Evolutionary conservation across 2,113 vertebrate species (phyloP).

Genomic region (Rhadina sibilatrix): DNA sequence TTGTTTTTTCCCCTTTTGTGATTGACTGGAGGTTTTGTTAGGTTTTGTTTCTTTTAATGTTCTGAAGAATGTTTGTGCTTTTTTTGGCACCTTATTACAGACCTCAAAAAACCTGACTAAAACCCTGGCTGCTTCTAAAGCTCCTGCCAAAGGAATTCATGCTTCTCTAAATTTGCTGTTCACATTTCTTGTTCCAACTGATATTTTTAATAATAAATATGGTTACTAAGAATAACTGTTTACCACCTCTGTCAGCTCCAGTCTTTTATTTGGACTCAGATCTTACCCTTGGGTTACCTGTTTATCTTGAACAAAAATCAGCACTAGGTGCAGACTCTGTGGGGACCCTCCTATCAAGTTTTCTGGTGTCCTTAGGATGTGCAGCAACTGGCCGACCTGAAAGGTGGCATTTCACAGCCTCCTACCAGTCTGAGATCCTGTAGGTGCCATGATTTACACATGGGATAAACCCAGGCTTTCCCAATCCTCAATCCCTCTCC

Average conservation of each 20-base stretch:
- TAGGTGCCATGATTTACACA: neutral
- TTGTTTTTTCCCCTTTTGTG: conserved; percentile 27
- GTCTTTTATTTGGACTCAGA: neutral
- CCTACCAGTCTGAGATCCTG: rapidly evolving
- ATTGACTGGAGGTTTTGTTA: conserved; percentile 49
- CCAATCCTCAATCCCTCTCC: neutral
- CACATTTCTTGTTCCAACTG: neutral
- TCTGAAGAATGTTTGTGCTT: conserved; percentile 52
- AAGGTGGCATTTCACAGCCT: neutral
- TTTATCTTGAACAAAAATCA: neutral
- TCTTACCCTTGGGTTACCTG: neutral
- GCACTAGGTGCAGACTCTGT: neutral
- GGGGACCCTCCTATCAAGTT: neutral
- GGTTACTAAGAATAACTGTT: conserved; percentile 52
- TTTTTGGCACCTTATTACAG: conserved; percentile 50
- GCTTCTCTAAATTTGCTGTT: conserved; percentile 12
- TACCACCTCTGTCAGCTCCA: neutral
- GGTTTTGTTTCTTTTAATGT: neutral
- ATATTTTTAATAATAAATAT: conserved; percentile 47
- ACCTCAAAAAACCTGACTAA: conserved; percentile 52
- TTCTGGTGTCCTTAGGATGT: neutral
- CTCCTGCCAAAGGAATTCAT: conserved; percentile 48
- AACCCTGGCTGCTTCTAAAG: conserved; percentile 1
- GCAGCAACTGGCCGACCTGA: neutral
- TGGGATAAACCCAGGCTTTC: neutral